Evolutionary conservation across 2,113 vertebrate species (phyloP), one percentile per base, ranked within the genome.

Genomic region (Onychostoma macrolepis): DNA sequence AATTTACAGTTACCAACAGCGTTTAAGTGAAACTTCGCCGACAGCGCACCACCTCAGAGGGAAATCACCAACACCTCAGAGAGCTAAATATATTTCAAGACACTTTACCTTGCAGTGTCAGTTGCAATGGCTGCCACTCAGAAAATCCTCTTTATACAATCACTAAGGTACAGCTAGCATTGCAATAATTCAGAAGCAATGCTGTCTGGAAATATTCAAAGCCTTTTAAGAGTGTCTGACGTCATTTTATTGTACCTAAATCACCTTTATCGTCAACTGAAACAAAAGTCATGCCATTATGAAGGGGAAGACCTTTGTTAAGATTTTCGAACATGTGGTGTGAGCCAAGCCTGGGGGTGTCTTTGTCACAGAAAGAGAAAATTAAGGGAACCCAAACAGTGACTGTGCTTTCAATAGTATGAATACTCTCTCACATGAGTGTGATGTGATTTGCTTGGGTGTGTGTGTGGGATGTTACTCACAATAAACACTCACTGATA

Each of bases 361-460:
- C 69, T 80, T 30, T 21, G 28, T 88, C 83, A 85, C 36, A 15
- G 72, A 86, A 78, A 87, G 28, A 76, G 43, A 80, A 30, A 38
- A 87, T 45, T 77, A 61, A 75, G 75, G 21, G n/a, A 69, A n/a
- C 65, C 50, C 72, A 79, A 85, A 78, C 48, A 71, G 7, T 77
- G 50, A 45, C 67, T 56, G 6, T 50, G 48, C 11, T 38, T 80
- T 56, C 61, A 50, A 24, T 6, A 12, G 26, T 24, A 36, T 65
- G 36, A 30, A 53, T 61, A 24, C 8, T 43, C 28, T 58, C 63
- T 75, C 41, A 50, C 80, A 45, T 67, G 53, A 53, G 28, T 85
- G 26, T 89, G 88, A 91, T 86, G 86, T 58, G 80, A 89, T 83
- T 77, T 91, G 77, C 90, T 91, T 89, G 88, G 83, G 89, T 85